Conservation (phyloP, 2,113 vertebrate genomes). For the Apodemus speciosus region DNA sequence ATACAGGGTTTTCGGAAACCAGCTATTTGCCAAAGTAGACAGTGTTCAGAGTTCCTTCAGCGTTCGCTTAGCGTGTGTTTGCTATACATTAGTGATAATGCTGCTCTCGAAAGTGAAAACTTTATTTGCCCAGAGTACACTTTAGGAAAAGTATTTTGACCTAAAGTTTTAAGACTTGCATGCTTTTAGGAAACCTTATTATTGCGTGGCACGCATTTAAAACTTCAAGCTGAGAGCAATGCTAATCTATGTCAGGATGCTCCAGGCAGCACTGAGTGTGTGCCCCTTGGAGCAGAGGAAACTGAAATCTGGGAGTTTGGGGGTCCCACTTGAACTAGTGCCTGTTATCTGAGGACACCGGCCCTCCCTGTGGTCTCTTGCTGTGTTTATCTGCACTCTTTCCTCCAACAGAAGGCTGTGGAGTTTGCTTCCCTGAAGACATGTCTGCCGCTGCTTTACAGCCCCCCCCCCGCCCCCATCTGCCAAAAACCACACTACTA, state of each 20-base stretch:
- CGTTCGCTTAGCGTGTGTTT: neutral
- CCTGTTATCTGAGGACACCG: constrained; percentile 29
- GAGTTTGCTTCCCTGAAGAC: constrained; percentile 21
- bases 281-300: constrained; percentile 49
- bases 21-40: constrained; percentile 11
- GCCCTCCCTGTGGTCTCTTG: neutral
- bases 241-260: constrained; percentile 57
- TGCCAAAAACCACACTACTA: neutral
- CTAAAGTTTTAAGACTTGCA: constrained; percentile 52
- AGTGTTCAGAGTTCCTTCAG: neutral
- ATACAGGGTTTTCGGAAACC: neutral
- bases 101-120: constrained; percentile 46
- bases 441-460: neutral
- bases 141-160: constrained; percentile 32
- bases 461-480: neutral
- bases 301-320: constrained; percentile 41
- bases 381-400: constrained; percentile 34
- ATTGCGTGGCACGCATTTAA: constrained; percentile 41
- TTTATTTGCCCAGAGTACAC: constrained; percentile 7
- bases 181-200: constrained; percentile 34
- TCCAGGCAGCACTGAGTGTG: constrained; percentile 31
- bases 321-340: constrained; percentile 5
- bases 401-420: neutral
- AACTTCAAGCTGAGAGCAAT: constrained; percentile 67
- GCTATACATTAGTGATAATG: neutral